Evolutionary conservation across 2,113 vertebrate genomes (phyloP).

Genomic region (Nycticebus coucang): DNA sequence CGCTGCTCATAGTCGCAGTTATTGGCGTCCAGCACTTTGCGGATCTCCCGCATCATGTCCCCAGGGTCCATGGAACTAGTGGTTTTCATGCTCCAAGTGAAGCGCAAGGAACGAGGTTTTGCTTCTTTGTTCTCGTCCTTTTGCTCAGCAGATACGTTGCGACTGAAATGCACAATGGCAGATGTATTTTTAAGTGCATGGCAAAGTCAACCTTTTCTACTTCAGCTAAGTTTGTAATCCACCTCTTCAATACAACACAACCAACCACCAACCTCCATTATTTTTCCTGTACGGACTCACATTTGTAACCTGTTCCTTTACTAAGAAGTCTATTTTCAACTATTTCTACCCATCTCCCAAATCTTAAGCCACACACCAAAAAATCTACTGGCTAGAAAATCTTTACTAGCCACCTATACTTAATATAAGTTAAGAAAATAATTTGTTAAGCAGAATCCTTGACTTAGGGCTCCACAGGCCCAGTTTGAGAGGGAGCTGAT

Average conservation of each 20-base stretch:
- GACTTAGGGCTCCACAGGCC: not conserved
- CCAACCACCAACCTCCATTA: not conserved
- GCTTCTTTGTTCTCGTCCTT: conserved; percentile 96
- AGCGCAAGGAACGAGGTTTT: conserved; percentile 97
- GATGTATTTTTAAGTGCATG: conserved; percentile 20
- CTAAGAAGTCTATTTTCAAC: not conserved
- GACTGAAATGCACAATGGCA: conserved; percentile 88
- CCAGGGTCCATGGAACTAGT: conserved; percentile 98
- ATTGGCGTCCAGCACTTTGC: conserved; percentile 98
- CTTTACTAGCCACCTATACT: not conserved
- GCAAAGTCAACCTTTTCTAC: not conserved
- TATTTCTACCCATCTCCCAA: not conserved
- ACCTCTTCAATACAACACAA: not conserved
- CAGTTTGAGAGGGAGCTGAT: not conserved
- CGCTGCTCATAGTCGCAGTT: conserved; percentile 98
- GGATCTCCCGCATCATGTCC: conserved; percentile 98
- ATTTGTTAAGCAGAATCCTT: not conserved
- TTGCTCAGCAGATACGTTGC: conserved; percentile 97
- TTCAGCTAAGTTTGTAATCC: conserved; percentile 24
- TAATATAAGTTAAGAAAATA: not conserved
- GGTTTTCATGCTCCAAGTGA: conserved; percentile 99
- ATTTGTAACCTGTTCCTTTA: not conserved
- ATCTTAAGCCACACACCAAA: not conserved
- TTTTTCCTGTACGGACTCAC: not conserved
- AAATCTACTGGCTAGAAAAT: not conserved